These are phyloP conservation scores for Leuctra nigra DNA, from an alignment of 2,888 invertebrate genomes.

Conservation along the genomic window DNA sequence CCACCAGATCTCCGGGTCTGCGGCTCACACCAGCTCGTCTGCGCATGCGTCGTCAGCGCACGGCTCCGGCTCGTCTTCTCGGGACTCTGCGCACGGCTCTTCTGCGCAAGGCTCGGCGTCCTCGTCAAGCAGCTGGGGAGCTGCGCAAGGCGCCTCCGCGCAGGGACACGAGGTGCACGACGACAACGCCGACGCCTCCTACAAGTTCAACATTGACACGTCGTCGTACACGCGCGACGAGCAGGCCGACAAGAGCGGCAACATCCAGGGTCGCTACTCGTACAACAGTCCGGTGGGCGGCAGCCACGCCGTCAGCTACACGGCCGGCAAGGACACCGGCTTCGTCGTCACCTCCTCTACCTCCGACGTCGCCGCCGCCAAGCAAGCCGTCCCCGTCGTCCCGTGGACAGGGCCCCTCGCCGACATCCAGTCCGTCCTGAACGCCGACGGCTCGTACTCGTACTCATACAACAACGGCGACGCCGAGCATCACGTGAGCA, in stretches of 20 bases:
- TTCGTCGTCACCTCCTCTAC: slow-evolving; percentile 27
- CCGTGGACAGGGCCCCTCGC: background rate
- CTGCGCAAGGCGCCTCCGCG: too few species aligned
- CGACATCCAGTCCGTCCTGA: background rate
- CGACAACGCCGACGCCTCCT: slow-evolving; percentile 34
- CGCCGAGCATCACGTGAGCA: slow-evolving; percentile 36
- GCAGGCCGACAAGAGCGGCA: slow-evolving; percentile 33
- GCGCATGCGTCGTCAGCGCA: too few species aligned
- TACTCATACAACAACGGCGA: slow-evolving; percentile 36
- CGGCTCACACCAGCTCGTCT: too few species aligned
- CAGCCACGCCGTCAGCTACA: slow-evolving; percentile 29
- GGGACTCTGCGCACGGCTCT: background rate
- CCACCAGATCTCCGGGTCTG: too few species aligned
- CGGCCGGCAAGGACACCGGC: slow-evolving; percentile 34
- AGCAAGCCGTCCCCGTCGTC: background rate
- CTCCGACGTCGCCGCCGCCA: background rate
- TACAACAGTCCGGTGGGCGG: slow-evolving; percentile 18
- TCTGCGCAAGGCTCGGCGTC: background rate
- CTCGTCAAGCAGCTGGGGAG: too few species aligned
- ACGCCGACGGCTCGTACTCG: slow-evolving; percentile 34
- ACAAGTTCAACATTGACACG: slow-evolving; percentile 34
- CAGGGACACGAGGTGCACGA: slow-evolving; percentile 24
- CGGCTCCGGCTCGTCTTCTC: background rate
- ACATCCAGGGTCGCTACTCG: slow-evolving; percentile 33
- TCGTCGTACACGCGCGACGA: slow-evolving; percentile 33